phyloP scores from a whole-genome alignment of 2,888 invertebrate species.

The Leptopilina syphax region DNA sequence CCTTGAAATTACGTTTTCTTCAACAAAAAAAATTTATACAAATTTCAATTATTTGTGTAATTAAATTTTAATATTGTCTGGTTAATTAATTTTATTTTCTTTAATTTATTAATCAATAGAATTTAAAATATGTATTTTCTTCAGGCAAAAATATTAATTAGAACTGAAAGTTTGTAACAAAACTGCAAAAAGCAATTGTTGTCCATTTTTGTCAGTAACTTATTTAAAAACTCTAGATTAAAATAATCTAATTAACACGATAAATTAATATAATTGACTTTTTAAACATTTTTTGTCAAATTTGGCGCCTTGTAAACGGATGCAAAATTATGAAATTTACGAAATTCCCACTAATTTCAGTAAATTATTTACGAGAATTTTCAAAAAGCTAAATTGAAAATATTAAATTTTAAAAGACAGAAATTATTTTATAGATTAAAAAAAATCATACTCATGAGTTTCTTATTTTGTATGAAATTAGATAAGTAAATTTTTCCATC shows the following conservation, averaged over 20 bases:
- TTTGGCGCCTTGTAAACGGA: too few relatives aligned
- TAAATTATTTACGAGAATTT: not conserved
- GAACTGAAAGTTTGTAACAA: not conserved
- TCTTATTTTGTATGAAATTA: not conserved
- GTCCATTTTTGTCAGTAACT: too few relatives aligned
- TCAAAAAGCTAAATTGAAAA: not conserved
- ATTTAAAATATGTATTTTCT: too few relatives aligned
- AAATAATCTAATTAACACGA: too few relatives aligned
- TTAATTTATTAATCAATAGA: not conserved
- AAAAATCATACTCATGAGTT: slow-evolving; percentile 36
- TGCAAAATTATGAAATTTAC: too few relatives aligned
- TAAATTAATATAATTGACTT: too few relatives aligned
- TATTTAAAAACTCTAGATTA: too few relatives aligned
- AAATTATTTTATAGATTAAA: not conserved
- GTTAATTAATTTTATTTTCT: not conserved
- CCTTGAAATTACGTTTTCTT: too few relatives aligned
- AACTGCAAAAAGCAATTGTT: too few relatives aligned
- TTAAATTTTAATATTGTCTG: not conserved
- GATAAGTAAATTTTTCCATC: not conserved
- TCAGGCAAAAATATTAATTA: not conserved
- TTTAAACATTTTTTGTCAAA: too few relatives aligned
- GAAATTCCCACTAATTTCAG: not conserved
- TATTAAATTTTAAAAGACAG: not conserved
- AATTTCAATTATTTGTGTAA: too few relatives aligned
- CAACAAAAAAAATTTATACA: too few relatives aligned